phyloP scores from a whole-genome alignment of 2,113 vertebrate species.

The Gavia stellata region DNA sequence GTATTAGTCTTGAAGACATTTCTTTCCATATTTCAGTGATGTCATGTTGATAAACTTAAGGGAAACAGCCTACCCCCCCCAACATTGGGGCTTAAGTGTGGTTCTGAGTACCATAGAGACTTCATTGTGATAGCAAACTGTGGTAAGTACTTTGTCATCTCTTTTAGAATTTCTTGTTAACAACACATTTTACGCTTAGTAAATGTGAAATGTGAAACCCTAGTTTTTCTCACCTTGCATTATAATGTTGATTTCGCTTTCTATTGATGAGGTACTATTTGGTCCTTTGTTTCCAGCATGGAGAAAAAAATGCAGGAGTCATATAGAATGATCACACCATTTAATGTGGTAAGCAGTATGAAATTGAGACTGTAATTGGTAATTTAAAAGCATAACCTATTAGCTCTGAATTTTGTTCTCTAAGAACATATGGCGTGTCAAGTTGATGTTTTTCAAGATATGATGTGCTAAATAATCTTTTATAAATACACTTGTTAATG shows the following conservation, averaged over 20 bases:
- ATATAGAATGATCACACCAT: background rate
- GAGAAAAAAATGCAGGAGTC: background rate
- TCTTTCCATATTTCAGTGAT: background rate
- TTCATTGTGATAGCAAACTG: background rate
- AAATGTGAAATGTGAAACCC: no score
- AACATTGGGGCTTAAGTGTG: background rate
- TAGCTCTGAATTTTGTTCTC: background rate
- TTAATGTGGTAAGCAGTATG: accelerated
- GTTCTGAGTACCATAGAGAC: background rate
- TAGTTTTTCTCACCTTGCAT: background rate
- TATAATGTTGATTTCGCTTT: background rate
- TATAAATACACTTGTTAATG: background rate
- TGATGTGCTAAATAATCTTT: background rate
- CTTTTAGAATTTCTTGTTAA: background rate
- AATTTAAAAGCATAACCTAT: background rate
- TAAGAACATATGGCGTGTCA: background rate
- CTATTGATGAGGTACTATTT: background rate
- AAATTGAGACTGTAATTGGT: background rate
- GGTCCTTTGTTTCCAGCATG: background rate
- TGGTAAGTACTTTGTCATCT: background rate
- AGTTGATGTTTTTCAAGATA: background rate
- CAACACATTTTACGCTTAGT: background rate
- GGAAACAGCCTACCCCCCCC: background rate
- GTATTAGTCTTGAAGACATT: background rate
- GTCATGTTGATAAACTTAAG: background rate